Percentiles rank a stretch among this genome's conserved stretches.
Evolutionary conservation across 2,113 vertebrate species (phyloP).

Genomic region (Antechinus stuartii): DNA sequence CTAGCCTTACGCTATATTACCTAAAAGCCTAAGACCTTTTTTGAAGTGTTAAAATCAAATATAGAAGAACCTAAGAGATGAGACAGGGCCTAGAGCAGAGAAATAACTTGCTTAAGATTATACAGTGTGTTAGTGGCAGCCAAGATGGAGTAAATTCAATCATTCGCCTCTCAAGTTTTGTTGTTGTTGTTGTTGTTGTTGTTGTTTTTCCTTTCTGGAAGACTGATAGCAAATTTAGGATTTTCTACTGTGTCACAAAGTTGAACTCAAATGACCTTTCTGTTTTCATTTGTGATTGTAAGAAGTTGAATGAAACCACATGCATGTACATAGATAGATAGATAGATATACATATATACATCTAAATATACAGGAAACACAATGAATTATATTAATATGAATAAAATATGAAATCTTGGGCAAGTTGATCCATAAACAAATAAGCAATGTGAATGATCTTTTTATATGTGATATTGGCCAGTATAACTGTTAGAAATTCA

Average conservation of each 20-base stretch:
- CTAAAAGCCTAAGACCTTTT: not conserved
- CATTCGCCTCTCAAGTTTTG: not conserved
- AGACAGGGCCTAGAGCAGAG: not conserved
- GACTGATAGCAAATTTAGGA: not conserved
- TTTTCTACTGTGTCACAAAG: not conserved
- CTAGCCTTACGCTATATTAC: not conserved
- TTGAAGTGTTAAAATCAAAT: not conserved
- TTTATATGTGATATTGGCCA: not conserved
- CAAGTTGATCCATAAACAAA: conserved; percentile 5
- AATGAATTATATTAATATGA: conserved; percentile 12
- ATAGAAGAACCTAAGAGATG: not conserved
- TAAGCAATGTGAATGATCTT: not conserved
- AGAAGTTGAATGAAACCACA: not conserved
- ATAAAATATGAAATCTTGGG: not conserved
- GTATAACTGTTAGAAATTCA: conserved; percentile 4
- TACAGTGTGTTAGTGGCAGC: not conserved
- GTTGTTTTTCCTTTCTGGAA: conserved; percentile 3
- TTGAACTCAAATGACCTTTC: not conserved
- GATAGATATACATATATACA: too few relatives aligned
- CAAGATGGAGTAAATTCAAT: not conserved
- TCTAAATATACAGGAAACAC: conserved; percentile 2
- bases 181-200: not conserved
- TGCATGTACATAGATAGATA: not conserved
- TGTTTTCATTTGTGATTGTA: not conserved
- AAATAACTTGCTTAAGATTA: not conserved